Evolutionary conservation across 2,888 invertebrate species (phyloP).

Genomic region (Andrena flavipes): DNA sequence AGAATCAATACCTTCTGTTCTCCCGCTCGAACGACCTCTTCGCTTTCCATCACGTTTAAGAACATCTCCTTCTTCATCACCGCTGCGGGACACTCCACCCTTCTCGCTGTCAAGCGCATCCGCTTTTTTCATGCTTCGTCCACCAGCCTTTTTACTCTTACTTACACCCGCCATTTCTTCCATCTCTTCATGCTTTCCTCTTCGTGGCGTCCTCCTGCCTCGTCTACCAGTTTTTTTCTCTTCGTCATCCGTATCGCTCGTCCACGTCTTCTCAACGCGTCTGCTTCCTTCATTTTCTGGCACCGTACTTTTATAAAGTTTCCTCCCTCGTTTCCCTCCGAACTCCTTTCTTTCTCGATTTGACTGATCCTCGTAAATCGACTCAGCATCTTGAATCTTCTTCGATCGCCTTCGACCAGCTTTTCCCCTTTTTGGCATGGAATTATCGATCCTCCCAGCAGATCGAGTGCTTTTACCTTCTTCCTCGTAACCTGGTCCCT

Average conservation of each 20-base stretch:
- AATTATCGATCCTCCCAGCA: neutral
- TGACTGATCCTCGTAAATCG: neutral
- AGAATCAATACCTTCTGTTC: constrained; percentile 17
- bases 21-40: constrained; percentile 14
- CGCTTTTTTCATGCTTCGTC: constrained; percentile 37
- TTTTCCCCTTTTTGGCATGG: neutral
- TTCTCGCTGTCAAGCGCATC: constrained; percentile 41
- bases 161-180: constrained; percentile 28
- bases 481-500: no score
- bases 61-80: constrained; percentile 56
- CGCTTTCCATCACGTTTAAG: constrained; percentile 31
- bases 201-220: constrained; percentile 10
- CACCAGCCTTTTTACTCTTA: constrained; percentile 28
- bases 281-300: constrained; percentile 9
- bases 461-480: neutral
- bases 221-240: constrained; percentile 5
- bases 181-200: neutral
- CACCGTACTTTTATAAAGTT: neutral
- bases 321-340: neutral
- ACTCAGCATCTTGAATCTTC: neutral
- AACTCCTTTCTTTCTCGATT: neutral
- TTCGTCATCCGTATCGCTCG: constrained; percentile 29
- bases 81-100: constrained; percentile 23
- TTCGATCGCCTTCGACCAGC: constrained; percentile 8
- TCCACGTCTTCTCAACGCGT: constrained; percentile 3